Evolutionary conservation across 1,140 invertebrate genomes (phyloP).

Genomic region (Saccostrea echinata): DNA sequence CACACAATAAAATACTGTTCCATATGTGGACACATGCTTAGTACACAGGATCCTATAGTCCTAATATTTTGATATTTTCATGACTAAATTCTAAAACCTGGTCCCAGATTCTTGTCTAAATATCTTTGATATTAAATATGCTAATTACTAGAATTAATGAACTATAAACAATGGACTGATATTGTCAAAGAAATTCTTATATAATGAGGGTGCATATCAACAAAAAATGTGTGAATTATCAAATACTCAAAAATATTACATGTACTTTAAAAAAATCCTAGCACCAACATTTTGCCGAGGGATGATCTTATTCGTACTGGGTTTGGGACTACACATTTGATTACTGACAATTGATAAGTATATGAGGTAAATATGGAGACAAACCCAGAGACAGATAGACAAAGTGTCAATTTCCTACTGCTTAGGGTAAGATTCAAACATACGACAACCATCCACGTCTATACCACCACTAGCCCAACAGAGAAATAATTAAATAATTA

Average conservation of each 20-base stretch:
- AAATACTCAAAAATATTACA: background rate
- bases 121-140: no score
- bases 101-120: no score
- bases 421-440: background rate
- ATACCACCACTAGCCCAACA: background rate
- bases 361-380: slow-evolving; percentile 5
- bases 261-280: background rate
- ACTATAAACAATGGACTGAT: no score
- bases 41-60: background rate
- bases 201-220: no score
- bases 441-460: background rate
- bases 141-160: no score
- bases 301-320: background rate
- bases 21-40: background rate
- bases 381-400: background rate
- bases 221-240: background rate
- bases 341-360: background rate
- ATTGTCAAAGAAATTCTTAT: no score
- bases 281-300: background rate
- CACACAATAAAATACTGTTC: background rate
- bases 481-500: background rate
- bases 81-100: no score
- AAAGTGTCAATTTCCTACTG: background rate
- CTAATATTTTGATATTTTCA: background rate
- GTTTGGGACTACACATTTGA: background rate